Evolutionary conservation across 2,113 vertebrate genomes (phyloP), one percentile per base, ranked within the genome.

Genomic region (Talpa occidentalis): DNA sequence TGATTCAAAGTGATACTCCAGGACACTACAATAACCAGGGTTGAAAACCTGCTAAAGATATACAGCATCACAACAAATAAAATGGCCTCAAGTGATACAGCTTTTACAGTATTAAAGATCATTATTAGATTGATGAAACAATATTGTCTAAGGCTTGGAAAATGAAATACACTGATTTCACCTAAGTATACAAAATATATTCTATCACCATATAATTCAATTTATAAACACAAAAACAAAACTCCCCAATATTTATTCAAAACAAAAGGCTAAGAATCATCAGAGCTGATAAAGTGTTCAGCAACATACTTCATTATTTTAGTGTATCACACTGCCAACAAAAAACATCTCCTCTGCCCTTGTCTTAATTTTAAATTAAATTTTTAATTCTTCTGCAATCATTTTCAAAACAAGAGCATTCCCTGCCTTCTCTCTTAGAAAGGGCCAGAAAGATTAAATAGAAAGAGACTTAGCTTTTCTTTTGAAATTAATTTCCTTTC

Each of bases 51-150:
- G 77, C 77, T 96, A 96, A 96, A 89, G 85, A 80, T 90, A 95
- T 72, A 90, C n/a, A 97, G 95, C 88, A 97, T 91, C 94, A 97
- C 86, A 74, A 42, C 54, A 96, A 92, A 79, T 81, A 93, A 97
- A 97, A 95, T 62, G 92, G 76, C 69, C 85, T 76, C 95, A 93
- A 88, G 40, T 6, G 91, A 30, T 90, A 69, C 12, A 86, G 72
- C 32, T 90, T 85, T 37, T 66, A 94, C 70, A 95, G 79, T 85
- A 47, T 42, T 73, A 81, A 72, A 95, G 87, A 97, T 86, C 69
- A 94, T 94, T 95, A 96, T 88, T 94, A 94, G 62, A 84, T 84
- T 74, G 95, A 56, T 32, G 76, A 95, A 97, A 89, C 79, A 95
- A 92, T 21, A 96, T 88, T 37, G 47, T 24, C 52, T 3, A 32